A percentile compares a stretch with the other conserved stretches of the same genome.
Conservation (phyloP, 2,797 vertebrate species). For the Sciurus carolinensis region DNA sequence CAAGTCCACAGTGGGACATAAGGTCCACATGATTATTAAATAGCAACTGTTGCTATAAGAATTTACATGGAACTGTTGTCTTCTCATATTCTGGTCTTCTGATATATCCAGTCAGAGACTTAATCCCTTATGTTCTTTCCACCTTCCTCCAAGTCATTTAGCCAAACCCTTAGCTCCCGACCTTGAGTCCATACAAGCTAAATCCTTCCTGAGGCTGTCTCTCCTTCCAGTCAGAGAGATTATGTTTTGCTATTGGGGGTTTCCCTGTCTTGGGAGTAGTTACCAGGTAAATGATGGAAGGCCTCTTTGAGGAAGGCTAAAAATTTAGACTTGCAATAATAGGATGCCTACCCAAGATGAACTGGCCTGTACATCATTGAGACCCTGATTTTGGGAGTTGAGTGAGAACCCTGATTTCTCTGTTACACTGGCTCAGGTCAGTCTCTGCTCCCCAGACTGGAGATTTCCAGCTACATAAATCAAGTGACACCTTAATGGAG, state of each 20-base stretch:
- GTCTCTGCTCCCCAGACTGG: not conserved
- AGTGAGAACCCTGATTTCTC: not conserved
- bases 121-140: not conserved
- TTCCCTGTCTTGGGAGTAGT: not conserved
- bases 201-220: not conserved
- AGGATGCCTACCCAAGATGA: not conserved
- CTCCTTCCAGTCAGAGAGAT: not conserved
- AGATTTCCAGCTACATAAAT: not conserved
- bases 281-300: not conserved
- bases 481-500: not conserved
- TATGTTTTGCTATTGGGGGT: not conserved
- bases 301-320: not conserved
- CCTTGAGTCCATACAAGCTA: not conserved
- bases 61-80: not conserved
- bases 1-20: not conserved
- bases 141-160: not conserved
- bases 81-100: not conserved
- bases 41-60: not conserved
- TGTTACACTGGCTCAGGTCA: rapidly evolving
- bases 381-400: not conserved
- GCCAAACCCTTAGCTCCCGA: not conserved
- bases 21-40: not conserved
- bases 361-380: not conserved
- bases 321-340: not conserved
- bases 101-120: not conserved